Evolutionary conservation across 1,140 invertebrate genomes (phyloP).

Genomic region (Saxidomus purpurata): DNA sequence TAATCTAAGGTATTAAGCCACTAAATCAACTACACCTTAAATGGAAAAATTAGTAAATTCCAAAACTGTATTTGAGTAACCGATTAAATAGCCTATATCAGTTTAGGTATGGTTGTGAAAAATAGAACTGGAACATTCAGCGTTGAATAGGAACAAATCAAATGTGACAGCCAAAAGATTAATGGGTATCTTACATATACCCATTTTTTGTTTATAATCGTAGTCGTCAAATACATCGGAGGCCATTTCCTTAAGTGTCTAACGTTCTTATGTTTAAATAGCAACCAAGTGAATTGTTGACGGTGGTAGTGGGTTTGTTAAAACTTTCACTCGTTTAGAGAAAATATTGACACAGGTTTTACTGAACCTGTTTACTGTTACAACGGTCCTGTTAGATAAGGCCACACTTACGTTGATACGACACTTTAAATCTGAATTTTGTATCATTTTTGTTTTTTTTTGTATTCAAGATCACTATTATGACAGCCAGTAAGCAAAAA

Average conservation of each 20-base stretch:
- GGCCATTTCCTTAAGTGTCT: conserved; percentile 23
- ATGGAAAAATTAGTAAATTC: conserved; percentile 8
- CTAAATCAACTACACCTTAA: conserved; percentile 4
- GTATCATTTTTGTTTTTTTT: no score
- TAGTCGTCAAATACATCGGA: conserved; percentile 18
- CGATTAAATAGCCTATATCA: conserved; percentile 27
- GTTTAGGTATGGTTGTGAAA: neutral
- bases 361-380: conserved; percentile 18
- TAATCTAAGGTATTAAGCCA: conserved; percentile 13
- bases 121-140: neutral
- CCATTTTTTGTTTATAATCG: conserved; percentile 33
- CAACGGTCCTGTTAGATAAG: neutral
- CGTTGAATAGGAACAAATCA: neutral
- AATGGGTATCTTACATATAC: conserved; percentile 10
- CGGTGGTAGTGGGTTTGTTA: conserved; percentile 7
- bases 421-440: no score
- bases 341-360: conserved; percentile 40
- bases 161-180: neutral
- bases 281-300: conserved; percentile 22
- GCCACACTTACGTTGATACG: neutral
- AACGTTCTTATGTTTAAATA: conserved; percentile 35
- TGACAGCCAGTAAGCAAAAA: no score
- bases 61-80: conserved; percentile 3
- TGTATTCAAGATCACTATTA: no score
- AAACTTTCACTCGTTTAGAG: neutral